Percentiles rank a stretch among this genome's conserved stretches.
Evolutionary conservation across 1,140 invertebrate species (phyloP).

Genomic region (Paralvinella palmiformis): DNA sequence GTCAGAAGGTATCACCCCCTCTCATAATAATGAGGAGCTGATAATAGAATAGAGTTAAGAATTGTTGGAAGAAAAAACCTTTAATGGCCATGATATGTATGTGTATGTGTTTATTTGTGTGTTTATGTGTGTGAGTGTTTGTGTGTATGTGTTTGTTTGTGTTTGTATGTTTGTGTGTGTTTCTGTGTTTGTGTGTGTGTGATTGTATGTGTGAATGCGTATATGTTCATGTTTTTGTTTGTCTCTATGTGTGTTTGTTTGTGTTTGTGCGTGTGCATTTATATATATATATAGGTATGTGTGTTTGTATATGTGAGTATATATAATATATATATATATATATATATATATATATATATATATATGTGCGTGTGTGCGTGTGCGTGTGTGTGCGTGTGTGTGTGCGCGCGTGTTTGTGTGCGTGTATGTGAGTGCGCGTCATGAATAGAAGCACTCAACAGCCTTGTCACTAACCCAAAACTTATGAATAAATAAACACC

Average conservation of each 20-base stretch:
- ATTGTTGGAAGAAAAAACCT: not conserved
- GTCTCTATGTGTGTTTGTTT: not conserved
- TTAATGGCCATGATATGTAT: not conserved
- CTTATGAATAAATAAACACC: too few relatives aligned
- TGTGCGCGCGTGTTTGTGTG: too few relatives aligned
- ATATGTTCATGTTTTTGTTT: not conserved
- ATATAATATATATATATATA: conserved; percentile 1
- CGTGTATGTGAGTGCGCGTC: too few relatives aligned
- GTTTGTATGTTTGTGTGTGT: not conserved
- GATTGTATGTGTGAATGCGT: not conserved
- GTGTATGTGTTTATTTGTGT: not conserved
- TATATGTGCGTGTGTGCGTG: conserved; percentile 1
- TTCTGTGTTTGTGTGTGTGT: not conserved
- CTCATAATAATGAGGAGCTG: too few relatives aligned
- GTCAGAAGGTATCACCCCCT: too few relatives aligned
- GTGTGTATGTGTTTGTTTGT: not conserved
- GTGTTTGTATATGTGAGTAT: not conserved
- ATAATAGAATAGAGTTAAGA: not conserved
- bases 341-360: conserved; percentile 5
- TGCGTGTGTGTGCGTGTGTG: too few relatives aligned
- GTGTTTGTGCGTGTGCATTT: not conserved
- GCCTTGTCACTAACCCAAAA: too few relatives aligned
- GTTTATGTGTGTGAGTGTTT: not conserved
- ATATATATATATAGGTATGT: not conserved
- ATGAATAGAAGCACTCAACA: too few relatives aligned